These are phyloP conservation scores for Tilapia sparmanii DNA, from an alignment of 2,113 vertebrate species.

Conservation along the genomic window DNA sequence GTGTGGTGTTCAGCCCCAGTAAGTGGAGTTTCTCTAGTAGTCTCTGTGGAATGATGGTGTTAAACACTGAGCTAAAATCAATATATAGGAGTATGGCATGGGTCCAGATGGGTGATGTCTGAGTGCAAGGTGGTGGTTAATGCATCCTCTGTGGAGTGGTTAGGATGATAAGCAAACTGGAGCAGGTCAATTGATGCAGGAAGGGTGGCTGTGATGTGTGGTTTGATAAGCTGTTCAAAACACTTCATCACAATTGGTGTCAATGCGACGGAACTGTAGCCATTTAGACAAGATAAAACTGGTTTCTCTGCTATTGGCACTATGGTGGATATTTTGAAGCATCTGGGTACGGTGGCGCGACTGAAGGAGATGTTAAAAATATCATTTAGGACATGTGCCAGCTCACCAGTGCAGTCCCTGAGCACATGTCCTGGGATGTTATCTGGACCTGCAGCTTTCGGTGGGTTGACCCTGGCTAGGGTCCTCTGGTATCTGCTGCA, in stretches of 20 bases:
- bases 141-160: not conserved
- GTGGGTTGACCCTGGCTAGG: not conserved
- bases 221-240: not conserved
- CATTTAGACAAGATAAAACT: not conserved
- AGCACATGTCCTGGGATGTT: not conserved
- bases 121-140: not conserved
- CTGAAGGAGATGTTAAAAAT: not conserved
- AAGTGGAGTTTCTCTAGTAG: not conserved
- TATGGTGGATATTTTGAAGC: not conserved
- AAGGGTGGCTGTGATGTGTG: not conserved
- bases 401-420: not conserved
- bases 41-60: not conserved
- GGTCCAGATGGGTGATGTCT: not conserved
- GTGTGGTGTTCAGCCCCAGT: not conserved
- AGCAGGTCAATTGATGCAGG: not conserved
- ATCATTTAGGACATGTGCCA: not conserved
- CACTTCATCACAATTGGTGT: not conserved
- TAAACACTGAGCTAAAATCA: not conserved
- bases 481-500: not conserved
- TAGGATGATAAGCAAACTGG: not conserved
- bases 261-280: fast-evolving
- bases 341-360: fast-evolving
- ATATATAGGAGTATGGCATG: not conserved
- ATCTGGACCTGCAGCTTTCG: not conserved
- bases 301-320: not conserved